Conservation (phyloP, 2,888 invertebrate species). For the Zhuqinia jingwanae region DNA sequence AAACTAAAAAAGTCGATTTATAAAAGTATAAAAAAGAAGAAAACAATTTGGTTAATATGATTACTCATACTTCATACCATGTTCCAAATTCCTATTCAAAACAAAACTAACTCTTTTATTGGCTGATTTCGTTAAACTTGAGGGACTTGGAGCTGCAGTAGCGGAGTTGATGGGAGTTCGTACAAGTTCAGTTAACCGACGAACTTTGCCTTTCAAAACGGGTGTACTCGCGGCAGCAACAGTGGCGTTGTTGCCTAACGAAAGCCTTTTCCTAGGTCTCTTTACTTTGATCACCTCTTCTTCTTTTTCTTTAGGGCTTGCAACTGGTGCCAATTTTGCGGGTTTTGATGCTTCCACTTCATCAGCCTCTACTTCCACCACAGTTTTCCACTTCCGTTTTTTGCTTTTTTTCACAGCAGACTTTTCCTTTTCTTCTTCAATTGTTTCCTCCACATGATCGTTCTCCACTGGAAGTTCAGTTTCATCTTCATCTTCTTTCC, state of each 20-base stretch:
- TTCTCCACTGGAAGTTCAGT: constrained; percentile 52
- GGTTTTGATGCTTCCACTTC: not conserved
- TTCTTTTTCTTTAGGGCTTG: constrained; percentile 76
- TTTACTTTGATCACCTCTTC: constrained; percentile 77
- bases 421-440: constrained; percentile 77
- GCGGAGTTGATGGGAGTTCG: too few relatives aligned
- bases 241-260: not conserved
- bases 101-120: constrained; percentile 87
- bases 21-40: too few relatives aligned
- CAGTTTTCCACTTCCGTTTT: constrained; percentile 70
- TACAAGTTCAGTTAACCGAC: constrained; percentile 20
- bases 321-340: constrained; percentile 67
- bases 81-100: constrained; percentile 86
- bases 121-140: not conserved
- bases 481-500: constrained; percentile 30
- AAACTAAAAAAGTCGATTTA: not conserved
- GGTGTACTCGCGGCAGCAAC: not conserved
- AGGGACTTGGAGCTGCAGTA: too few relatives aligned
- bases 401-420: too few relatives aligned
- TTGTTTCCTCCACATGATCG: constrained; percentile 67
- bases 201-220: constrained; percentile 26
- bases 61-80: too few relatives aligned
- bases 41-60: too few relatives aligned
- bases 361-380: constrained; percentile 62
- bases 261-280: constrained; percentile 23